Evolutionary conservation across 2,888 invertebrate species (phyloP).

Genomic region (Erebia epiphron): DNA sequence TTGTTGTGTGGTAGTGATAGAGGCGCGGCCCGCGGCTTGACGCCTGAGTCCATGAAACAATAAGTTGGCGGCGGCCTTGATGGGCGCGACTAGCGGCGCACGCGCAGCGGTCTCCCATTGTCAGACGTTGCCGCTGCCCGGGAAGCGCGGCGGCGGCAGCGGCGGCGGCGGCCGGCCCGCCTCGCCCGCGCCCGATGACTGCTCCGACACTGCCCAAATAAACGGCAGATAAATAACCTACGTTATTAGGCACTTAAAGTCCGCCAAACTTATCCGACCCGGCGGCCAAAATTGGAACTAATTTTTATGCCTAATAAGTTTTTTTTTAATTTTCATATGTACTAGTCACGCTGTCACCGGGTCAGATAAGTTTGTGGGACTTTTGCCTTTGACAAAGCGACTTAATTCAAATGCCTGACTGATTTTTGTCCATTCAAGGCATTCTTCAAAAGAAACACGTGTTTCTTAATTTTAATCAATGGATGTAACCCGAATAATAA

Average conservation of each 20-base stretch:
- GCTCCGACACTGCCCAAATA: conserved; percentile 88
- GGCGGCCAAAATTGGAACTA: no score
- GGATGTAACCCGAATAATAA: no score
- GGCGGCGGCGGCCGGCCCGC: conserved; percentile 90
- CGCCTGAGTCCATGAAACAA: conserved; percentile 86
- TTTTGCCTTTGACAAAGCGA: no score
- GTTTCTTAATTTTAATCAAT: no score
- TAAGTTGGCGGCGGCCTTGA: conserved; percentile 87
- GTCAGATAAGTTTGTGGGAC: no score
- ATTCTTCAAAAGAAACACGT: no score
- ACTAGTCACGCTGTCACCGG: no score
- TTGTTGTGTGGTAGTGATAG: conserved; percentile 80
- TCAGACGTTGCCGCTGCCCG: conserved; percentile 89
- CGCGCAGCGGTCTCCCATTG: conserved; percentile 87
- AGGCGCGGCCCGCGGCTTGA: conserved; percentile 70
- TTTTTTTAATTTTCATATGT: no score
- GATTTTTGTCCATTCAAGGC: no score
- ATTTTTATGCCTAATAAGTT: no score
- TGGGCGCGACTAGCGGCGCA: conserved; percentile 83
- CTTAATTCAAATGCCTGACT: no score
- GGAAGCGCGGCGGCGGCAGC: conserved; percentile 91
- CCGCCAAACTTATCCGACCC: no score
- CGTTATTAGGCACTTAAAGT: not conserved
- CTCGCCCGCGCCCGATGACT: conserved; percentile 89
- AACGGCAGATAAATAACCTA: not conserved